phyloP scores from a whole-genome alignment of 2,797 vertebrate species.

The Onychomys leucogaster region DNA sequence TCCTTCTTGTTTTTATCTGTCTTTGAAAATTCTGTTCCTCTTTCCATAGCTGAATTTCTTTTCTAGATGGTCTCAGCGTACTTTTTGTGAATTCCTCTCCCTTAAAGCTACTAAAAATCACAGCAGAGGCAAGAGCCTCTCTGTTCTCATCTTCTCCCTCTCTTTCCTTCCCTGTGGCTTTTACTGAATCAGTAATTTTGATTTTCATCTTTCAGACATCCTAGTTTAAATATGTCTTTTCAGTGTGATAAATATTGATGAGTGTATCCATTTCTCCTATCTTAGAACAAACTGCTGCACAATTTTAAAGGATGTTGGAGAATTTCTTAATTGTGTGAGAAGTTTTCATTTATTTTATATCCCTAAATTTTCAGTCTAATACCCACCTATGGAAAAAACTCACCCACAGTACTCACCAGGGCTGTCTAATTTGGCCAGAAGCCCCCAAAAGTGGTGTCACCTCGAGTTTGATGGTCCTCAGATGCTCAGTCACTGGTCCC shows the following conservation, averaged over 20 bases:
- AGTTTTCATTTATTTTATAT: neutral
- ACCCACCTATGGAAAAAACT: neutral
- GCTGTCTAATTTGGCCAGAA: neutral
- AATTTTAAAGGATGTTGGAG: neutral
- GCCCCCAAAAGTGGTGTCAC: neutral
- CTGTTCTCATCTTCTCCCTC: no score
- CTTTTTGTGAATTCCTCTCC: neutral
- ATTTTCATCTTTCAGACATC: neutral
- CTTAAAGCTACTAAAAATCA: neutral
- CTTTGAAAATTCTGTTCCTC: neutral
- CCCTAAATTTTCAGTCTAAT: neutral
- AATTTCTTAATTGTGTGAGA: neutral
- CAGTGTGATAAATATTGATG: neutral
- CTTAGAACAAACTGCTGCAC: neutral
- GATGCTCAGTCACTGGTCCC: neutral
- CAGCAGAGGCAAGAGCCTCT: neutral
- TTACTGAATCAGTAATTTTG: neutral
- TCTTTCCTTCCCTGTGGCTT: neutral
- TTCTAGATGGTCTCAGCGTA: neutral
- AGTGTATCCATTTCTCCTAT: neutral
- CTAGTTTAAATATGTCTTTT: neutral
- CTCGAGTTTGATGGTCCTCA: neutral
- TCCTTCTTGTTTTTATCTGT: neutral
- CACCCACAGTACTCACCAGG: neutral
- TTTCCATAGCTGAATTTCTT: neutral